Evolutionary conservation across 2,888 invertebrate species (phyloP), one percentile per base, ranked within the genome.

Genomic region (Kryphioiulus occultus): DNA sequence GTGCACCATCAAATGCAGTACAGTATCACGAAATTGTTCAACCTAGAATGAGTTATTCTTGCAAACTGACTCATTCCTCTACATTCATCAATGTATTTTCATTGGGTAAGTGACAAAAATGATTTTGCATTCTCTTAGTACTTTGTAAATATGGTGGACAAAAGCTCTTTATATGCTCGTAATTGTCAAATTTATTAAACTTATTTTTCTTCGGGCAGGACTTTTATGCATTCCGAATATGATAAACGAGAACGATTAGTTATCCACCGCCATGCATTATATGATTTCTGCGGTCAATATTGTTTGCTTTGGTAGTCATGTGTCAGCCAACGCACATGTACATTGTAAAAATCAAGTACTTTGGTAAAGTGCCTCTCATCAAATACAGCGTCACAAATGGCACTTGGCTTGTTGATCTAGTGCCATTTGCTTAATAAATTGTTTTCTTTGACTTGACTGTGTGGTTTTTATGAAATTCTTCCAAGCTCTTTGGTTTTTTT

Each of bases 311-410:
- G 78, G 78, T 12, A 15, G 78, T 78, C 26, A 30, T 78, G 78
- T 78, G 78, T 78, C 78, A 30, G 30, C 30, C 78, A 78, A 78
- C 78, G 15, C 26, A 26, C 12, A 68, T n/a, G 15, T 78, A 30
- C 15, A 30, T 78, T 78, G 78, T 78, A 78, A 78, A 78, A 78
- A 78, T 78, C 78, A 78, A 78, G 78, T 78, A 22, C 78, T 26
- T 30, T 9, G 30, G 78, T 26, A 78, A 30, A 78, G 78, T 78
- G 78, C 78, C 78, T 10, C 78, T 78, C 30, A 78, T 12, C 78
- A 78, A 78, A 78, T 78, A 78, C 30, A 30, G 26, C 68, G 68
- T 30, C 78, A 78, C 30, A 78, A 78, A 78, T 78, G 78, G 30
- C 78, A 78, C 78, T 30, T 78, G 15, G 26, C 78, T 30, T 0